Evolutionary conservation across 2,113 vertebrate species (phyloP).

Genomic region (Corvus moneduloides): DNA sequence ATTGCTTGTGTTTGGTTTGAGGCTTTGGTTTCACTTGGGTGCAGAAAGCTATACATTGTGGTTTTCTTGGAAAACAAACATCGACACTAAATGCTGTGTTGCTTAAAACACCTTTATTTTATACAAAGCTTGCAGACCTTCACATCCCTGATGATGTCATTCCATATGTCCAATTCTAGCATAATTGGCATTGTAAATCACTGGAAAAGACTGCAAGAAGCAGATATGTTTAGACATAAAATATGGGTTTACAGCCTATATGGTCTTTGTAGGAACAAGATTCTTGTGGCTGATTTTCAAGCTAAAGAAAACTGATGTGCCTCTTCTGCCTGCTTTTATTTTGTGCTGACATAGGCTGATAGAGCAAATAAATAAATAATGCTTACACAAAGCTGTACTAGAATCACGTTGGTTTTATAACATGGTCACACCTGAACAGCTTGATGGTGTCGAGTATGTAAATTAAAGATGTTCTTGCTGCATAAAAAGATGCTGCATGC

Average conservation of each 20-base stretch:
- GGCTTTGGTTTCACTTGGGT: not conserved
- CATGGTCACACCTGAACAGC: slow-evolving; percentile 24
- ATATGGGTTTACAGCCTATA: not conserved
- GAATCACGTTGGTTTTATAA: not conserved
- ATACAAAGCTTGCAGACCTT: not conserved
- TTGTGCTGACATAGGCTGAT: not conserved
- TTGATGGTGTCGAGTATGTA: not conserved
- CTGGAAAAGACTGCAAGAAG: not conserved
- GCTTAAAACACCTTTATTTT: not conserved
- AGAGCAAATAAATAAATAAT: slow-evolving; percentile 28
- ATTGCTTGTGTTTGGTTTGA: not conserved
- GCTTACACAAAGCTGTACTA: slow-evolving; percentile 1
- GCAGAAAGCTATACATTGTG: not conserved
- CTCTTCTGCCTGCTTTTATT: not conserved
- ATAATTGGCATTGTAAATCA: not conserved
- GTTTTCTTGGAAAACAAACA: not conserved
- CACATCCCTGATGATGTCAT: not conserved
- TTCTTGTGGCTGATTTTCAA: not conserved
- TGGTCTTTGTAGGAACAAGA: not conserved
- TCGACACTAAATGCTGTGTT: not conserved
- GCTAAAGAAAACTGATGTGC: not conserved
- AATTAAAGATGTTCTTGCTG: slow-evolving; percentile 33
- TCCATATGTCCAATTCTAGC: not conserved
- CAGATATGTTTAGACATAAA: not conserved
- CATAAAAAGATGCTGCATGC: not conserved